Evolutionary conservation across 2,888 invertebrate genomes (phyloP), one percentile per base, ranked within the genome.

Genomic region (Malthinus flaveolus): DNA sequence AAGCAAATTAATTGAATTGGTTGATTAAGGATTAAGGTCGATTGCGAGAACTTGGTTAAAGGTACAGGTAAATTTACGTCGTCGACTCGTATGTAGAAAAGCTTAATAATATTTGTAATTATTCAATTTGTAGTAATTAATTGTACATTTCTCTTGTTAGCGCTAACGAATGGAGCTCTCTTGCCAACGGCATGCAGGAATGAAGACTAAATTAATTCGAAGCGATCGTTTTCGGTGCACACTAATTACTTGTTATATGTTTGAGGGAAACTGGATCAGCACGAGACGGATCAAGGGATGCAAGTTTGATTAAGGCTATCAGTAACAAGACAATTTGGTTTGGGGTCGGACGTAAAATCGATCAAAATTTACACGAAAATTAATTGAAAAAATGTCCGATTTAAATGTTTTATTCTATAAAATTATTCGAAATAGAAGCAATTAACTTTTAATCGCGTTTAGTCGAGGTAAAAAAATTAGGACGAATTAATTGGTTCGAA

Each of bases 231-330:
- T 59, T 55, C 59, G 50, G 59, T 59, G 51, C 55, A 59, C 59
- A 59, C 55, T 59, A 56, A 59, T 59, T 59, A 55, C 59, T 55
- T 59, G 59, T 46, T 59, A 59, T 59, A 59, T 59, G 59, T 59
- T 59, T 54, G 59, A 59, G 55, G 50, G 53, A 59, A 59, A 54
- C 34, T 55, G 47, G 51, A 51, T 53, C 51, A 49, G 55, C 47
- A 55, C 47, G 55, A 55, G 55, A 44, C 55, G 59, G 59, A 51
- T 56, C 59, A 59, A 56, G 51, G 59, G 59, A 53, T 59, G 49
- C 53, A 53, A 53, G 49, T 53, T 53, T 35, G 45, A 46, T 59
- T 54, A 49, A 34, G 49, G 37, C 49, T 33, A 52, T 48, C 42
- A 44, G 48, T 12, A 55, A 49, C 42, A 32, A 49, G 55, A 49